Conservation (phyloP, 2,113 vertebrate genomes). For the Protobothrops mucrosquamatus region DNA sequence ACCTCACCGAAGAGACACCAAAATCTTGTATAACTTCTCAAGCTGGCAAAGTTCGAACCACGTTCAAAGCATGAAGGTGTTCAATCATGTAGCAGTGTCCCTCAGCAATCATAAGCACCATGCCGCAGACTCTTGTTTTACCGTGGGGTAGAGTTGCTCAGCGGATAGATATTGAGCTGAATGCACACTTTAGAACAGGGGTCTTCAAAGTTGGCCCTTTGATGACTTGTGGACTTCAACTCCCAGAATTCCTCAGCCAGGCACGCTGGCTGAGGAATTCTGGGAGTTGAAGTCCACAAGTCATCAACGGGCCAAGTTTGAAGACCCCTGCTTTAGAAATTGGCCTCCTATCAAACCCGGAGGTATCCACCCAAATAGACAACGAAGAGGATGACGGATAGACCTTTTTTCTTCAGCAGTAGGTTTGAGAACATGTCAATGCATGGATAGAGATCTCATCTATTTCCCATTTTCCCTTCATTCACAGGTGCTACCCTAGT, state of each 20-base stretch:
- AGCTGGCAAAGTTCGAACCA: too few relatives aligned
- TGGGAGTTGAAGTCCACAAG: too few relatives aligned
- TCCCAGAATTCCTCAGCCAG: too few relatives aligned
- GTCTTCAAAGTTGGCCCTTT: too few relatives aligned
- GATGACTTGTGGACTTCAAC: too few relatives aligned
- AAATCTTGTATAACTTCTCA: too few relatives aligned
- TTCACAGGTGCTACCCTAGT: conserved; percentile 78
- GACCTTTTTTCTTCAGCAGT: background rate
- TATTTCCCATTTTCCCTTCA: conserved; percentile 16
- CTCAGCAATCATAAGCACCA: background rate
- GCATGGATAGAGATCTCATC: background rate
- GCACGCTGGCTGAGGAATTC: too few relatives aligned
- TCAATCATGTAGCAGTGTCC: background rate
- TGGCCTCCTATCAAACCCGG: background rate
- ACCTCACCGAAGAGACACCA: too few relatives aligned
- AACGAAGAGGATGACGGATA: background rate
- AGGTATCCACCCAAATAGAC: background rate
- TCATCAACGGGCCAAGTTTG: too few relatives aligned
- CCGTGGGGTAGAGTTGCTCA: background rate
- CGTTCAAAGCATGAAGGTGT: background rate
- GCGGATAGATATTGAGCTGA: background rate
- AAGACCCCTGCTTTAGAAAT: too few relatives aligned
- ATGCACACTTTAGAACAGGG: background rate
- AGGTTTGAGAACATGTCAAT: background rate
- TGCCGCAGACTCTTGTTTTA: background rate